Percentiles rank a stretch among this genome's conserved stretches.
These are phyloP conservation scores for Typhlomys cinereus DNA, from an alignment of 2,113 vertebrate genomes.

Conservation along the genomic window DNA sequence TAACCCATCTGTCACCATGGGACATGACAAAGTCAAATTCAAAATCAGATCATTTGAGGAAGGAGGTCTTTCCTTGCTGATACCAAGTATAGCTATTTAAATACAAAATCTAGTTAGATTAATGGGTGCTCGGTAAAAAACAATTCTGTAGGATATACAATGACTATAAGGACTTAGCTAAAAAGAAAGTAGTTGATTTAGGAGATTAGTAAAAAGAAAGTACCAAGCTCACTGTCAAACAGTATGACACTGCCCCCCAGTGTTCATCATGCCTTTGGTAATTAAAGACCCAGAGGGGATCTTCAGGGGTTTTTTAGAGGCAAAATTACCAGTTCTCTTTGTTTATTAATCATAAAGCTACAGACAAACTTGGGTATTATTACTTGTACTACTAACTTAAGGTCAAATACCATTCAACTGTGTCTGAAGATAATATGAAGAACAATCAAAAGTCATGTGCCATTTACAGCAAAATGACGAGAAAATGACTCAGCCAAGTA, in stretches of 20 bases:
- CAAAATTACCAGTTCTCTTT: background rate
- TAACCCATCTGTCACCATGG: background rate
- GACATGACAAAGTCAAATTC: background rate
- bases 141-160: background rate
- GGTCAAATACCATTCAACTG: background rate
- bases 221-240: background rate
- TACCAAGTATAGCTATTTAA: background rate
- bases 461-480: constrained; percentile 35
- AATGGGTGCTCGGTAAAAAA: background rate
- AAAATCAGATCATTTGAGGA: background rate
- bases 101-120: background rate
- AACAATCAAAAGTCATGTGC: background rate
- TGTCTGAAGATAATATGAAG: background rate
- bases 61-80: background rate
- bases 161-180: background rate
- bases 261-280: constrained; percentile 53
- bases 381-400: background rate
- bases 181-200: background rate
- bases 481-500: background rate
- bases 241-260: constrained; percentile 67
- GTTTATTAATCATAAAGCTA: background rate
- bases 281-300: background rate
- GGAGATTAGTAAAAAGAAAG: constrained; percentile 1
- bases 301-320: background rate
- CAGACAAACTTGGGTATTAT: background rate